Percentiles rank a stretch among this genome's conserved stretches.
Evolutionary conservation across 1,140 invertebrate species (phyloP).

Genomic region (Drosophila persimilis): DNA sequence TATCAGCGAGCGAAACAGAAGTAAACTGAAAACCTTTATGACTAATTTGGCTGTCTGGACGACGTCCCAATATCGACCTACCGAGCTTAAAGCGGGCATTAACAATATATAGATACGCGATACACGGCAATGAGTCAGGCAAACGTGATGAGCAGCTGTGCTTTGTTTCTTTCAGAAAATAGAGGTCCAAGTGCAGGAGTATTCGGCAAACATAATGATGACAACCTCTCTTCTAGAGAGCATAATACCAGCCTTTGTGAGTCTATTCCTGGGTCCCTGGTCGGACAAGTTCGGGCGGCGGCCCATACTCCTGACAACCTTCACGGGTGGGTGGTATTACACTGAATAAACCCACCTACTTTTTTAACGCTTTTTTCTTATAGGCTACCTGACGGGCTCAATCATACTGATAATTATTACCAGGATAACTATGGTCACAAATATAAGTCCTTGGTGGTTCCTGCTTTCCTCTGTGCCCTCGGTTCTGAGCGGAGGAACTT

Average conservation of each 20-base stretch:
- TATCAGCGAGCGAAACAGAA: constrained; percentile 11
- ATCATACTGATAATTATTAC: constrained; percentile 59
- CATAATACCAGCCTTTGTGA: constrained; percentile 86
- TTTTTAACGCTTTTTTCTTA: not conserved
- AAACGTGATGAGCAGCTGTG: not conserved
- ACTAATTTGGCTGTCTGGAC: not conserved
- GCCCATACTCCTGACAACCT: constrained; percentile 85
- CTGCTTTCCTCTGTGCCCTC: constrained; percentile 85
- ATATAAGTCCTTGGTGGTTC: constrained; percentile 85
- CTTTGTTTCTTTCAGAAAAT: constrained; percentile 72
- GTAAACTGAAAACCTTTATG: constrained; percentile 21
- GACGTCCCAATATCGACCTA: constrained; percentile 6
- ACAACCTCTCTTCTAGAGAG: constrained; percentile 85
- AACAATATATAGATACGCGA: not conserved
- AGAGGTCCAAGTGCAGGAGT: constrained; percentile 86
- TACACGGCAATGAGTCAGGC: constrained; percentile 20
- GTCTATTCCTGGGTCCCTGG: constrained; percentile 89
- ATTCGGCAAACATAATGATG: constrained; percentile 85
- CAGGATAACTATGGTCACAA: constrained; percentile 53
- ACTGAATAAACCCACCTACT: not conserved
- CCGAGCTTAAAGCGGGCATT: not conserved
- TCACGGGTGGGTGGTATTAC: constrained; percentile 82
- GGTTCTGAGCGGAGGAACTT: constrained; percentile 86
- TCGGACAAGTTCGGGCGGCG: constrained; percentile 89
- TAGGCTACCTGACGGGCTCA: constrained; percentile 65